Evolutionary conservation across 1,140 invertebrate genomes (phyloP).

Genomic region (Apolygus lucorum): DNA sequence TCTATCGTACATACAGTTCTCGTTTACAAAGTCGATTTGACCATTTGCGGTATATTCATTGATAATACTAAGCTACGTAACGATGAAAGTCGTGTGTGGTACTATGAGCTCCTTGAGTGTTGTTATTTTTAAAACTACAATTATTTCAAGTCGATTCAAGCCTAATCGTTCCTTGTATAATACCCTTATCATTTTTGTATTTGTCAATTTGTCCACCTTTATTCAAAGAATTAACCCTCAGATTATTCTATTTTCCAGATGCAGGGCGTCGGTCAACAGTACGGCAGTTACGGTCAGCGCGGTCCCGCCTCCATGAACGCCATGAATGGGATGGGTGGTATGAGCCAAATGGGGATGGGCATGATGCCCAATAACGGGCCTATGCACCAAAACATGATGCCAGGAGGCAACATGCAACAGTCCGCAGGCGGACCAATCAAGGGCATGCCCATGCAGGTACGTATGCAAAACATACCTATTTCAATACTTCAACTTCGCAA

Average conservation of each 20-base stretch:
- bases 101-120: too few relatives aligned
- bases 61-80: too few relatives aligned
- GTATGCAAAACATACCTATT: background rate
- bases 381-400: constrained; percentile 53
- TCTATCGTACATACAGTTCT: too few relatives aligned
- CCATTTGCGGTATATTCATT: too few relatives aligned
- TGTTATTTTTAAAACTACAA: too few relatives aligned
- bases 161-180: too few relatives aligned
- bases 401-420: constrained; percentile 50
- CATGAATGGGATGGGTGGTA: constrained; percentile 44
- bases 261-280: constrained; percentile 40
- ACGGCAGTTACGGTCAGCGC: constrained; percentile 45
- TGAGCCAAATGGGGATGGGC: constrained; percentile 43
- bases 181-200: too few relatives aligned
- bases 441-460: constrained; percentile 25
- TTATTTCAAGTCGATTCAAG: too few relatives aligned
- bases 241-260: constrained; percentile 34
- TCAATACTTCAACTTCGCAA: background rate
- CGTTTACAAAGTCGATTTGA: too few relatives aligned
- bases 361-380: constrained; percentile 33
- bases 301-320: constrained; percentile 37
- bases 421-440: constrained; percentile 18
- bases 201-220: too few relatives aligned
- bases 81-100: too few relatives aligned
- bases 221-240: too few relatives aligned